Evolutionary conservation across 2,888 invertebrate genomes (phyloP), one percentile per base, ranked within the genome.

Genomic region (Diogma glabrata): DNA sequence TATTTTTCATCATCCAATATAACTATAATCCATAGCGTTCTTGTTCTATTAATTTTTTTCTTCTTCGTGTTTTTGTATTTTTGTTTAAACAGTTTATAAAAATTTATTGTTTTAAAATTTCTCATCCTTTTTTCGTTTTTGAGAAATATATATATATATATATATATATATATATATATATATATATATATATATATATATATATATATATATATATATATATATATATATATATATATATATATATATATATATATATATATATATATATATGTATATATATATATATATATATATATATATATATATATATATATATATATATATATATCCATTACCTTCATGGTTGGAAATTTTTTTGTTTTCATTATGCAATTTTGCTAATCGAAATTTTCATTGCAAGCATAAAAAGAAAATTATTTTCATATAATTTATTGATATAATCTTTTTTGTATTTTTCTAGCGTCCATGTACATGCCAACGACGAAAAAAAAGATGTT

Each of bases 381-480:
- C n/a, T n/a, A n/a, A n/a, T n/a, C n/a, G n/a, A n/a, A n/a, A n/a
- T n/a, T n/a, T n/a, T n/a, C n/a, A n/a, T n/a, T n/a, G n/a, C n/a
- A n/a, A n/a, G n/a, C n/a, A n/a, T n/a, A n/a, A n/a, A n/a, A n/a
- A n/a, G n/a, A n/a, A n/a, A n/a, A n/a, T n/a, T n/a, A n/a, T n/a
- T n/a, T n/a, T n/a, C n/a, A n/a, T n/a, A n/a, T n/a, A n/a, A n/a
- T n/a, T n/a, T n/a, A n/a, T n/a, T n/a, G n/a, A n/a, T n/a, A n/a
- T n/a, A n/a, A n/a, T n/a, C 19, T 47, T 4, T 47, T 23, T 43
- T 28, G 20, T 65, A 61, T 66, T 58, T 67, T 72, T 88, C 54
- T 83, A 91, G 75, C 80, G 89, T 61, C 95, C 95, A 38, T 97
- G 97, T 72, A 84, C 87, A 64, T 97, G 96, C 73, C 89, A 89